phyloP scores from a whole-genome alignment of 2,888 invertebrate species.

The Poecilobothrus nobilitatus region DNA sequence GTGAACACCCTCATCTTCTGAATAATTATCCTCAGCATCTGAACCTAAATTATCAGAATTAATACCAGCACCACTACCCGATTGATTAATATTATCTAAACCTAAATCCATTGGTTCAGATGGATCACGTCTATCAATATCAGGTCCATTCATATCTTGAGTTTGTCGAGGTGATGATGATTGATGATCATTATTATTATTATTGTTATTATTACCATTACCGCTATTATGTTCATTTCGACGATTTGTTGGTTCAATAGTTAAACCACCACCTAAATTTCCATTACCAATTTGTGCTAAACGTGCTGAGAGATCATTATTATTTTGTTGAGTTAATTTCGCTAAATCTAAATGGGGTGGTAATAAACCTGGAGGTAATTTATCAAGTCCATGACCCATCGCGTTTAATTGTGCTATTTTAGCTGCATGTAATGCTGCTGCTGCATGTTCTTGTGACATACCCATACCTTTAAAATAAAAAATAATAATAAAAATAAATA shows the following conservation, averaged over 20 bases:
- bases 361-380: conserved; percentile 46
- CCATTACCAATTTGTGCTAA: conserved; percentile 23
- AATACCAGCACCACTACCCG: conserved; percentile 39
- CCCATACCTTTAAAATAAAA: conserved; percentile 45
- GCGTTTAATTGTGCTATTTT: conserved; percentile 71
- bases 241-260: conserved; percentile 36
- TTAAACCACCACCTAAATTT: conserved; percentile 26
- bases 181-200: conserved; percentile 16
- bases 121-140: conserved; percentile 35
- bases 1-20: conserved; percentile 42
- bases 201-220: conserved; percentile 22
- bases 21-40: conserved; percentile 41
- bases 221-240: conserved; percentile 32
- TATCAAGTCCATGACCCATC: conserved; percentile 50
- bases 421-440: conserved; percentile 68
- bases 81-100: conserved; percentile 37
- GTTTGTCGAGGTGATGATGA: neutral
- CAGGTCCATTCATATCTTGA: conserved; percentile 24
- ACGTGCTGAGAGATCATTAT: conserved; percentile 20
- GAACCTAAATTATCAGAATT: conserved; percentile 30
- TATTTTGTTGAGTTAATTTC: conserved; percentile 32
- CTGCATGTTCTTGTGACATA: conserved; percentile 57
- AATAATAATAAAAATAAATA: conserved; percentile 7
- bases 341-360: conserved; percentile 42
- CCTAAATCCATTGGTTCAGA: conserved; percentile 44